Conservation (phyloP, 2,888 invertebrate species). For the Formica aserva region DNA sequence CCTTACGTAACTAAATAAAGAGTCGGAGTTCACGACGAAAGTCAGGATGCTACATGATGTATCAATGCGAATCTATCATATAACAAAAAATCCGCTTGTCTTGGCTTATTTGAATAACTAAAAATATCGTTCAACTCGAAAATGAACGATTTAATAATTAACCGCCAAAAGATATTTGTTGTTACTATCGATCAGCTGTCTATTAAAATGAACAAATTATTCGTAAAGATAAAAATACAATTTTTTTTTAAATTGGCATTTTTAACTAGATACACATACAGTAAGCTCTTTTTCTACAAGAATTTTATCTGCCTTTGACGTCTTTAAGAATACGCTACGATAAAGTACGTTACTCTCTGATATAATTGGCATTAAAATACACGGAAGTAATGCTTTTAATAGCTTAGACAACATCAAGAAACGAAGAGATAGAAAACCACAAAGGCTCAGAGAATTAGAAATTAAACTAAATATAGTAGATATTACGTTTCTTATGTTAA, state of each 20-base stretch:
- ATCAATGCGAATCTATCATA: conserved; percentile 49
- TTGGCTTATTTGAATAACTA: conserved; percentile 18
- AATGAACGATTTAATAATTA: conserved; percentile 30
- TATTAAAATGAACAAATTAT: background rate
- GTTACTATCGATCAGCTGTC: background rate
- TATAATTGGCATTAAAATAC: conserved; percentile 41
- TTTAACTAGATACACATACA: background rate
- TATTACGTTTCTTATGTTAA: conserved; percentile 30
- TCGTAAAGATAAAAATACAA: background rate
- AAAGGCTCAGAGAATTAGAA: conserved; percentile 28
- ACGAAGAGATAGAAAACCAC: conserved; percentile 25
- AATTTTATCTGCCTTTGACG: background rate
- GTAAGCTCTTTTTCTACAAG: background rate
- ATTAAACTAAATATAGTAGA: conserved; percentile 12
- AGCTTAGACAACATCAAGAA: conserved; percentile 28
- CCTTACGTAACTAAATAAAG: conserved; percentile 53
- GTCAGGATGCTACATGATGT: conserved; percentile 11
- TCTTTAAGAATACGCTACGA: background rate
- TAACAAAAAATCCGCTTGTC: background rate
- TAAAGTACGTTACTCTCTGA: background rate
- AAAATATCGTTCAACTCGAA: background rate
- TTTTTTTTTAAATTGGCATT: background rate
- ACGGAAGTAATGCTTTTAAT: conserved; percentile 36
- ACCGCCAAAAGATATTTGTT: background rate
- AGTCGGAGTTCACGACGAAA: conserved; percentile 8